Percentiles rank a stretch among this genome's conserved stretches.
Conservation (phyloP, 1,140 invertebrate genomes). For the Drosophila rhopaloa region DNA sequence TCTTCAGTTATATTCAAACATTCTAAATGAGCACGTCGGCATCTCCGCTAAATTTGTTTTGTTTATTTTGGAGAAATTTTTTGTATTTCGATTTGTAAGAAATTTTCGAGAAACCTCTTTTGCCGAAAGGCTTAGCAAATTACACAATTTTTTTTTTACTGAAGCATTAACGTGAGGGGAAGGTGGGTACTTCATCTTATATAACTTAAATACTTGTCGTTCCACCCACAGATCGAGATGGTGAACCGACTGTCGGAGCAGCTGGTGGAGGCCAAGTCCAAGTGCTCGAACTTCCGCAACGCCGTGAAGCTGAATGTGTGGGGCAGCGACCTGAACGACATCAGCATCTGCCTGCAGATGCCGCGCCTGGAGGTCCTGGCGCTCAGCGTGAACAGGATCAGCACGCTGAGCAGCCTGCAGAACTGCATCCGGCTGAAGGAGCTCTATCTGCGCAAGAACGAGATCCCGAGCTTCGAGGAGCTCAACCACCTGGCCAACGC, state of each 20-base stretch:
- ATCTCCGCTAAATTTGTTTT: neutral
- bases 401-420: neutral
- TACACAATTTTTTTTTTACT: neutral
- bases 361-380: conserved; percentile 14
- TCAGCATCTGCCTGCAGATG: conserved; percentile 8
- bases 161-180: neutral
- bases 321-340: conserved; percentile 15
- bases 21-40: neutral
- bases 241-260: conserved; percentile 1
- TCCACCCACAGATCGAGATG: neutral
- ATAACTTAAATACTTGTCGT: neutral
- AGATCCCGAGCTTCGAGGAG: neutral
- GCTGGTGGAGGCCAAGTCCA: conserved; percentile 2
- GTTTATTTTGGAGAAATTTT: neutral
- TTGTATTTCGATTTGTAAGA: neutral
- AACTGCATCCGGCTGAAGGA: conserved; percentile 16
- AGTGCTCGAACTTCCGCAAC: neutral
- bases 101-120: neutral
- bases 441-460: conserved; percentile 18
- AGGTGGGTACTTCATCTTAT: neutral
- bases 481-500: conserved; percentile 3
- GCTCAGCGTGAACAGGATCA: conserved; percentile 17
- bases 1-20: neutral
- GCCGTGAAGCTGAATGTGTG: conserved; percentile 9
- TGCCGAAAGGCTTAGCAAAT: too few species aligned